Evolutionary conservation across 2,113 vertebrate genomes (phyloP), one percentile per base, ranked within the genome.

Genomic region (Vulpes ferrilata): DNA sequence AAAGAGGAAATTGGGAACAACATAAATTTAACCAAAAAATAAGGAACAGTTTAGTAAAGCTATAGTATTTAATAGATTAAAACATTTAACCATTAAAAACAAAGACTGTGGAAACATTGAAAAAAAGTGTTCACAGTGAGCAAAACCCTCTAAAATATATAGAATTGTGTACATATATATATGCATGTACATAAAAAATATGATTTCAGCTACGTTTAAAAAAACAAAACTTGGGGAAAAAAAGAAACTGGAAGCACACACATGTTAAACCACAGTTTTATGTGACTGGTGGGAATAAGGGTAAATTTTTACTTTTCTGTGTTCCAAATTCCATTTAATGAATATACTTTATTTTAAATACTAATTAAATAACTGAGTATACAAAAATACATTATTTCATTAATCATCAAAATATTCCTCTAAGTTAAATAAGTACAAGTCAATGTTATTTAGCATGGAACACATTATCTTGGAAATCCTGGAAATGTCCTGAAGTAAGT

Each of bases 261-360:
- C 25, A 87, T 25, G 2, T 86, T 85, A 76, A 85, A 74, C 19
- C n/a, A 80, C 43, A 80, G 13, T 90, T 95, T 78, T 80, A 88
- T 60, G 19, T 81, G 73, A 78, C 35, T 64, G 9, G 22, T 86
- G 17, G 43, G 4, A 25, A 38, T 83, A 25, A 67, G 16, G 27
- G 4, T 81, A 93, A 83, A 74, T 82, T 87, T 95, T 87, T 57
- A 79, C 23, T 71, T 96, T 93, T 51, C 32, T 86, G 43, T 95
- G 93, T 95, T 82, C 80, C 35, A 95, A 95, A 89, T 96, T 96
- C 80, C 83, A 90, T 93, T 96, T 92, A 90, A 69, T 96, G n/a
- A 93, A 35, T 69, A 80, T 57, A 27, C 7, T 82, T 88, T 90
- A 79, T 57, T 53, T 90, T 86, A 67, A 91, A 67, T 92, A 69